These are phyloP conservation scores for Cyclophora punctaria DNA, from an alignment of 2,888 invertebrate genomes.

Conservation along the genomic window DNA sequence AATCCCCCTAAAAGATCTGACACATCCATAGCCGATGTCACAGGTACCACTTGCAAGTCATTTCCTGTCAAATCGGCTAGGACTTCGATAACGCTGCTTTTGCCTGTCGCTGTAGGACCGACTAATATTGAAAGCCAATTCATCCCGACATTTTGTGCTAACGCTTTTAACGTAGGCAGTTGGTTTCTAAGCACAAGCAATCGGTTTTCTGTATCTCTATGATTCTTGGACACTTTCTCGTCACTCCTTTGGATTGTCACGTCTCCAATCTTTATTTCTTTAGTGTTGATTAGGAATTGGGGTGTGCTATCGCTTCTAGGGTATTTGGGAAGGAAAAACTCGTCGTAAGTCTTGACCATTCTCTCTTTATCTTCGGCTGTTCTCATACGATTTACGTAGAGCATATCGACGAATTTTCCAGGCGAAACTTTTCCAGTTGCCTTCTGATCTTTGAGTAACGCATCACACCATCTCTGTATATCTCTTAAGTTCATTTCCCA, in stretches of 20 bases:
- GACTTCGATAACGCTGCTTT: slow-evolving; percentile 84
- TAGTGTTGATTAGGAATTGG: slow-evolving; percentile 74
- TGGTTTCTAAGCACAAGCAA: slow-evolving; percentile 74
- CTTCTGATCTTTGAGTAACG: slow-evolving; percentile 67
- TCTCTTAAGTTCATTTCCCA: slow-evolving; percentile 99
- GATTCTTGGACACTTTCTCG: slow-evolving; percentile 50
- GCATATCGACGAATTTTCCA: slow-evolving; percentile 81
- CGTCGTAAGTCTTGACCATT: slow-evolving; percentile 72
- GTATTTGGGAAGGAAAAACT: slow-evolving; percentile 63
- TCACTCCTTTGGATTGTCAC: slow-evolving; percentile 62
- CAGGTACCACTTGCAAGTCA: slow-evolving; percentile 82
- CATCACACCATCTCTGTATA: slow-evolving; percentile 93
- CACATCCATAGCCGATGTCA: slow-evolving; percentile 95
- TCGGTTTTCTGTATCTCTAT: slow-evolving; percentile 46
- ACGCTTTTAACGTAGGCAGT: slow-evolving; percentile 80
- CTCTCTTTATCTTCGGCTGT: slow-evolving; percentile 83
- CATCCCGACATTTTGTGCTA: slow-evolving; percentile 91
- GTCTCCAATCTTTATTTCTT: slow-evolving; percentile 79
- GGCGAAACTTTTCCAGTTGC: slow-evolving; percentile 47
- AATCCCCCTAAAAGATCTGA: slow-evolving; percentile 97
- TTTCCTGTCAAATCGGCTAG: slow-evolving; percentile 85
- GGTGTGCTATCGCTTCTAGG: slow-evolving; percentile 72
- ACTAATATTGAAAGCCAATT: slow-evolving; percentile 95
- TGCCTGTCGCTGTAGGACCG: slow-evolving; percentile 85
- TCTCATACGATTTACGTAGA: slow-evolving; percentile 92